Evolutionary conservation across 1,140 invertebrate genomes (phyloP).

Genomic region (Drosophila pectinifera): DNA sequence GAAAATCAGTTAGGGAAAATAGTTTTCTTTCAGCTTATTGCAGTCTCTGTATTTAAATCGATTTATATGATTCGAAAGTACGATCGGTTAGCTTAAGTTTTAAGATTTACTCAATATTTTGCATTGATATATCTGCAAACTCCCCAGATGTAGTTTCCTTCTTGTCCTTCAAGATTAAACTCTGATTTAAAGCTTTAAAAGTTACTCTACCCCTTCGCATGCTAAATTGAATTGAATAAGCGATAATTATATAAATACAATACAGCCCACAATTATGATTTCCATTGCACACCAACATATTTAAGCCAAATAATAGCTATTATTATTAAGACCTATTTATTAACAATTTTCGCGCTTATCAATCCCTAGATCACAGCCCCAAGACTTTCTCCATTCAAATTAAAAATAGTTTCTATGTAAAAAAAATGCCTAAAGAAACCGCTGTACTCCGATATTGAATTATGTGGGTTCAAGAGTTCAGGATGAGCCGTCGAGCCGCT

Average conservation of each 20-base stretch:
- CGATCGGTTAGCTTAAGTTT: too few species aligned
- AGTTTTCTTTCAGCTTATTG: slow-evolving; percentile 32
- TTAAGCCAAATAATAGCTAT: slow-evolving; percentile 22
- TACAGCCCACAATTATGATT: slow-evolving; percentile 1
- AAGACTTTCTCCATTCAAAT: slow-evolving; percentile 59
- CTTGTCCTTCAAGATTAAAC: neutral
- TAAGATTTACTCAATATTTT: too few species aligned
- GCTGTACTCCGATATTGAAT: slow-evolving; percentile 61
- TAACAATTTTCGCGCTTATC: slow-evolving; percentile 48
- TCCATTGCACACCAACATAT: neutral
- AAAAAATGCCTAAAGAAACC: slow-evolving; percentile 27
- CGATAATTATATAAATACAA: neutral
- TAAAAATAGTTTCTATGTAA: slow-evolving; percentile 51
- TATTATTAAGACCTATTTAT: slow-evolving; percentile 27
- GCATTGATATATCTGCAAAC: neutral
- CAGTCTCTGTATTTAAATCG: too few species aligned
- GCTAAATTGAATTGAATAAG: neutral
- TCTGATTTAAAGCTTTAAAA: slow-evolving; percentile 11
- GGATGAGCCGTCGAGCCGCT: slow-evolving; percentile 45
- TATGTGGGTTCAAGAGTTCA: slow-evolving; percentile 70
- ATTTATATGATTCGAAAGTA: too few species aligned
- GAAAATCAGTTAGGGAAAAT: slow-evolving; percentile 26
- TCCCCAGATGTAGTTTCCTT: neutral
- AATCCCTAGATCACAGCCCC: slow-evolving; percentile 56
- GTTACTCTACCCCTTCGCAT: neutral